Base-by-base conservation (phyloP, 2,888 invertebrate species). In the Rhamphomyia laevipes region DNA sequence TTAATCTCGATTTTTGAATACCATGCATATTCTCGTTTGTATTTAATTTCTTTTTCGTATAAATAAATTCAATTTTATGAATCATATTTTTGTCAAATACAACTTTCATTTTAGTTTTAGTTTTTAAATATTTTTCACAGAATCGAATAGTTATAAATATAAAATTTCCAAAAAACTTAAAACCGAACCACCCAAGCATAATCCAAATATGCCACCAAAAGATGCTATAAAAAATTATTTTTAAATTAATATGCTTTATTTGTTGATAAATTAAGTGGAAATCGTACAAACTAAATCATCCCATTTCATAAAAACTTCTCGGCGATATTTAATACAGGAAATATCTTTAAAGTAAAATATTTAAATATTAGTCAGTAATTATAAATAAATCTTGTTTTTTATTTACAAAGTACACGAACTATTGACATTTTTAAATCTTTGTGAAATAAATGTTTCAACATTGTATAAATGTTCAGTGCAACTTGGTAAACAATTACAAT, bases 131-230 rank as follows among this genome's bases (percentile, higher is more conserved):
- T 52, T 52, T 54, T 33, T 50, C 33, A 31, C 44, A 51, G 17
- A 55, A 40, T 49, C 49, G 49, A 21, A 57, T 52, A 2, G 54
- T 52, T 21, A 63, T 55, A 47, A 64, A 54, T 77, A 79, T 3
- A 76, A 13, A 5, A 78, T 55, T 63, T 80, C 80, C 6, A 79
- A 70, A 16, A 80, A 53, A 56, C 78, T 80, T 47, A 80, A 68
- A 27, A 80, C 71, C 1, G 80, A 80, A 1, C 79, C 80, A 0
- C 80, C 80, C 1, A 80, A 64, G 47, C 79, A 80, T 1, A 80
- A 65, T 0, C 80, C 78, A 49, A 78, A 78, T 35, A 80, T 76
- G 2, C 80, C 80, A 1, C 80, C 80, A 42, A 80, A 74, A 43
- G 78, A 76, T 1, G 79, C 80, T 80, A 65, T 21, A n/a, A 46